Base-by-base conservation (phyloP, 1,140 invertebrate genomes). In the Drosophila dunni region DNA sequence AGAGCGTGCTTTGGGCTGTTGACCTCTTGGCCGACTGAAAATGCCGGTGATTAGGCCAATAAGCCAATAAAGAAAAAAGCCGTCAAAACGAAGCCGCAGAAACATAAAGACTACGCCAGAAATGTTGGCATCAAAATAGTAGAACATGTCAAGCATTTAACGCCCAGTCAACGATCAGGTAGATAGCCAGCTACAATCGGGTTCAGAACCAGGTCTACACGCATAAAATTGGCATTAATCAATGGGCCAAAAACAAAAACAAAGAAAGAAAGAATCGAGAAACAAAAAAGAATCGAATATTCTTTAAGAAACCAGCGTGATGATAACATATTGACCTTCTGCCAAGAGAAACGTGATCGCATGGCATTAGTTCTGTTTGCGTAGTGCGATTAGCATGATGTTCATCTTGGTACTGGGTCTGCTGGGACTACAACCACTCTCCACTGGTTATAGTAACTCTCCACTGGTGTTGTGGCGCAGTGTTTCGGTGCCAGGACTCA, bases 161-260 rank as follows among this genome's bases (percentile, higher is more conserved):
- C 64, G 70, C 48, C 70, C 64, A 53, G 48, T 29, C 54, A 54
- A 48, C 36, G 58, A 56, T 54, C 38, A 64, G 63, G n/a, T 13
- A 57, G 63, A 7, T 46, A 51, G 56, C 8, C 34, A 38, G 64
- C 10, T 17, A 38, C 6, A 42, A 11, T 11, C n/a, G 11, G 29
- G 50, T 7, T 7, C 7, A 60, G 54, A 60, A 54, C 48, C 56
- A 73, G 70, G 40, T 74, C 57, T 61, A 48, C 50, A 82, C 77
- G 84, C 84, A 88, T 83, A 86, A 86, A 79, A 77, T 88, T 76
- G 48, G 73, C 70, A 78, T 89, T 77, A 89, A 78, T 86, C 83
- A 77, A 33, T 34, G 11, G 40, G 17, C 24, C 62, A 64, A 64
- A 13, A 64, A 64, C 50, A 56, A 42, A n/a, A n/a, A n/a, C n/a